Conservation (phyloP, 2,797 vertebrate species). For the Scolopax rusticola region DNA sequence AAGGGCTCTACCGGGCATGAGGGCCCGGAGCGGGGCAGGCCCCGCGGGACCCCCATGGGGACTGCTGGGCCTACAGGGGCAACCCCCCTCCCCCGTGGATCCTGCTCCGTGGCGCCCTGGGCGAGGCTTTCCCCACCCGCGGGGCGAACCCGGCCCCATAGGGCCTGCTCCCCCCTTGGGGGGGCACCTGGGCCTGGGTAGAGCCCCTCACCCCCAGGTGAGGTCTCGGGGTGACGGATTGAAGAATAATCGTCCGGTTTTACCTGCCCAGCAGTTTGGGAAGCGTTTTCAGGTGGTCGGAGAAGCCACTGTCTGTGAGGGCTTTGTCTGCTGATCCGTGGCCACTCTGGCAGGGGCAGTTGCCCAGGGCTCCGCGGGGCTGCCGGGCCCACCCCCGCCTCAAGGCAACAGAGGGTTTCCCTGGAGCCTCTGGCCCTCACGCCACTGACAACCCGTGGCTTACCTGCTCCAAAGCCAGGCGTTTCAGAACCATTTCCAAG, state of each 20-base stretch:
- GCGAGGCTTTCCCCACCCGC: neutral
- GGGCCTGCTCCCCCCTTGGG: no score
- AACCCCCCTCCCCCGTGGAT: rapidly evolving
- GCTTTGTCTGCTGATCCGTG: neutral
- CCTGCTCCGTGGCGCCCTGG: no score
- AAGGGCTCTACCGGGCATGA: neutral
- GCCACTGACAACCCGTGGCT: rapidly evolving
- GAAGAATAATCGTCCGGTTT: rapidly evolving
- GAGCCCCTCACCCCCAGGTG: neutral
- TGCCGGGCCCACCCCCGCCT: rapidly evolving
- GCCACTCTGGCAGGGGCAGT: rapidly evolving
- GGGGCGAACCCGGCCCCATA: no score
- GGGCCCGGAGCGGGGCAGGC: neutral
- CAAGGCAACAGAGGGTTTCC: rapidly evolving
- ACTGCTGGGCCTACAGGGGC: neutral
- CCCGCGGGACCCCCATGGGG: neutral
- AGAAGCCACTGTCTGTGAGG: rapidly evolving
- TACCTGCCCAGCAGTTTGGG: neutral
- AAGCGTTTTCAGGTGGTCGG: rapidly evolving
- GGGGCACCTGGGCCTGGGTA: rapidly evolving
- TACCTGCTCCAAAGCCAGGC: rapidly evolving
- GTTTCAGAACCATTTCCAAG: neutral
- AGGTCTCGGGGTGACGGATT: rapidly evolving
- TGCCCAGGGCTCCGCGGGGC: neutral
- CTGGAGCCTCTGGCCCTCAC: rapidly evolving